phyloP scores from a whole-genome alignment of 1,140 invertebrate species.

The Brachystomella parvula region DNA sequence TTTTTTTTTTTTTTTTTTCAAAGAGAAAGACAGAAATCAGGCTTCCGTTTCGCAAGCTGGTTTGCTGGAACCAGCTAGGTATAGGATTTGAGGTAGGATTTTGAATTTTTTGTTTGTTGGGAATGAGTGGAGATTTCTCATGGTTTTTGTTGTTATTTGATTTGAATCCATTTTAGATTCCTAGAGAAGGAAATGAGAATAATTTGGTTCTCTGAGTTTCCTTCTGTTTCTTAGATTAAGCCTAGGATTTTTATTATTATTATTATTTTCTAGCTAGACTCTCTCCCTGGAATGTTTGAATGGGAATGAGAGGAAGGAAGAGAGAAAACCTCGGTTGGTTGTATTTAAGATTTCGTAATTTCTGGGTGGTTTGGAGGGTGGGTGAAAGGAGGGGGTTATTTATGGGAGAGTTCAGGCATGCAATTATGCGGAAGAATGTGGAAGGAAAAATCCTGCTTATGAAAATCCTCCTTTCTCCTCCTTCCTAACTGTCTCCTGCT shows the following conservation, averaged over 20 bases:
- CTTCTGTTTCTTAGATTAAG: neutral
- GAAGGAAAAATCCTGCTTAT: conserved; percentile 37
- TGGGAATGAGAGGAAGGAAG: neutral
- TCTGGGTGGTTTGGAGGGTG: conserved; percentile 26
- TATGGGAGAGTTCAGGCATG: conserved; percentile 38
- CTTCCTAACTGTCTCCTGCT: neutral
- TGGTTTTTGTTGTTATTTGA: neutral
- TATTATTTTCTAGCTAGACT: neutral
- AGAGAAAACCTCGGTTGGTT: conserved; percentile 32
- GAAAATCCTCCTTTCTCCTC: conserved; percentile 16
- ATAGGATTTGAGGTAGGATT: too few relatives aligned
- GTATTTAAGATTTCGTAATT: conserved; percentile 35
- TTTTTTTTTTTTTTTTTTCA: too few relatives aligned
- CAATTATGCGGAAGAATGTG: conserved; percentile 40
- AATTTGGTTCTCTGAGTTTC: neutral
- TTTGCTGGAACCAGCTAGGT: too few relatives aligned
- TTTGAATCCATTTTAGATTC: neutral
- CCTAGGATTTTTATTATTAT: conserved; percentile 2
- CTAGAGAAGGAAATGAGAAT: neutral
- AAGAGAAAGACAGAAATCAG: too few relatives aligned
- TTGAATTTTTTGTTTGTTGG: too few relatives aligned
- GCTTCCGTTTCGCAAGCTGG: too few relatives aligned
- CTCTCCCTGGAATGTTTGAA: neutral
- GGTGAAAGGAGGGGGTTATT: conserved; percentile 36
- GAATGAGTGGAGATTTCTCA: neutral